Evolutionary conservation across 2,797 vertebrate species (phyloP).

Genomic region (Nannoperca australis): DNA sequence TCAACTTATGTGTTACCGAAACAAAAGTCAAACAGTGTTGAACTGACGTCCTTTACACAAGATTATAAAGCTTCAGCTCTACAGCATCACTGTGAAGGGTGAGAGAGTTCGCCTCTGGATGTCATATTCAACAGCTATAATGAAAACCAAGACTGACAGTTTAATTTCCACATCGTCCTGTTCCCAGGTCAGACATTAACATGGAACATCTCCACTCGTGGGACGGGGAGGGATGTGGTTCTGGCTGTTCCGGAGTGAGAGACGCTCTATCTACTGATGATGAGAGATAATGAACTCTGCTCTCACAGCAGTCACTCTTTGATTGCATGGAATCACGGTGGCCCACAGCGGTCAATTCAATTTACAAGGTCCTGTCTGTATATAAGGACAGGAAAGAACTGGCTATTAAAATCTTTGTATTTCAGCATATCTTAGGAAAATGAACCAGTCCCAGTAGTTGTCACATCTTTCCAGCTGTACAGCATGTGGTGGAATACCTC

Average conservation of each 20-base stretch:
- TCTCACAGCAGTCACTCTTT: constrained; percentile 10
- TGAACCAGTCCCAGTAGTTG: background rate
- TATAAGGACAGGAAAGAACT: background rate
- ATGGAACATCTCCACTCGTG: background rate
- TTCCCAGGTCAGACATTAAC: constrained; percentile 16
- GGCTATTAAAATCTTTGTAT: constrained; percentile 1
- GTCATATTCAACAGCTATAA: constrained; percentile 19
- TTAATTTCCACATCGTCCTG: constrained; percentile 35
- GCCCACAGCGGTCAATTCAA: constrained; percentile 13
- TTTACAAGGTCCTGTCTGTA: constrained; percentile 14
- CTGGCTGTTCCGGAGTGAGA: constrained; percentile 10
- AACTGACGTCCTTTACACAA: background rate
- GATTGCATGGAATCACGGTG: background rate
- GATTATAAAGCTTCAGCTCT: background rate
- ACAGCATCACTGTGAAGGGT: background rate
- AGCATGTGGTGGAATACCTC: background rate
- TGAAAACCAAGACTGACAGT: constrained; percentile 37
- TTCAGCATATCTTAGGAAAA: background rate
- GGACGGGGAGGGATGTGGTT: background rate
- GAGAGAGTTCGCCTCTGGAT: background rate
- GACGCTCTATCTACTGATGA: constrained; percentile 10
- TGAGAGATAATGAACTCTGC: constrained; percentile 33
- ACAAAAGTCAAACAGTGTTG: background rate
- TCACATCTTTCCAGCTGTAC: background rate
- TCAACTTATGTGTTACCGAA: background rate